Base-by-base conservation (phyloP, 2,797 vertebrate genomes). In the Enteromius fasciolatus region DNA sequence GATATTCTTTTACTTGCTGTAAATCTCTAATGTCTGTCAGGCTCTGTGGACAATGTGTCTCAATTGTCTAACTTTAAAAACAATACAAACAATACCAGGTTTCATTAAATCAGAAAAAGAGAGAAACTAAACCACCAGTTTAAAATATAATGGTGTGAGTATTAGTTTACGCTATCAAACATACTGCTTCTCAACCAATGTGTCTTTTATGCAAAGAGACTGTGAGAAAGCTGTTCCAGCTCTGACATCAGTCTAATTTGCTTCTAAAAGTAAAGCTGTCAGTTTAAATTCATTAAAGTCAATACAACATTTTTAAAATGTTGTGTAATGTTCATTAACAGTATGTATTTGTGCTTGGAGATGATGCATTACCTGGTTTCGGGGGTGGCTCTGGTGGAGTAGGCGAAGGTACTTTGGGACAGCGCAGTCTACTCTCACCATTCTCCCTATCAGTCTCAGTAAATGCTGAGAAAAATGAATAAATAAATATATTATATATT, bases 371-470 rank as follows among this genome's bases (percentile, higher is more conserved):
- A 94, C 94, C 93, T 94, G 86, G 89, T 87, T 88, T 92, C 7
- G 83, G 85, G 23, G 89, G 87, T 0, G 3, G 2, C 2, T 18
- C 75, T 15, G 57, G 15, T 0, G 5, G 3, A 18, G 20, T 25
- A 44, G 33, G 0, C 1, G 5, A 11, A 20, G 84, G 31, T 15
- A 10, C 11, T 9, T 50, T 36, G 44, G 52, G 73, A 17, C 54
- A 52, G 7, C 76, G 80, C 36, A 91, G 14, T 9, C 50, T 89
- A 28, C 9, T 90, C 89, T 96, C 95, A 54, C 95, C 95, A 1
- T 91, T 97, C 91, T 97, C 96, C 14, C 85, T 67, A 84, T 97
- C 91, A 0, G 84, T 76, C 5, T 90, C 54, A 86, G 94, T 59
- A 68, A 91, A 94, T 69, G 83, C 97, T 97, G 89, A 74, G 5